phyloP scores from a whole-genome alignment of 2,888 invertebrate genomes.

The Trichopoda pennipes region DNA sequence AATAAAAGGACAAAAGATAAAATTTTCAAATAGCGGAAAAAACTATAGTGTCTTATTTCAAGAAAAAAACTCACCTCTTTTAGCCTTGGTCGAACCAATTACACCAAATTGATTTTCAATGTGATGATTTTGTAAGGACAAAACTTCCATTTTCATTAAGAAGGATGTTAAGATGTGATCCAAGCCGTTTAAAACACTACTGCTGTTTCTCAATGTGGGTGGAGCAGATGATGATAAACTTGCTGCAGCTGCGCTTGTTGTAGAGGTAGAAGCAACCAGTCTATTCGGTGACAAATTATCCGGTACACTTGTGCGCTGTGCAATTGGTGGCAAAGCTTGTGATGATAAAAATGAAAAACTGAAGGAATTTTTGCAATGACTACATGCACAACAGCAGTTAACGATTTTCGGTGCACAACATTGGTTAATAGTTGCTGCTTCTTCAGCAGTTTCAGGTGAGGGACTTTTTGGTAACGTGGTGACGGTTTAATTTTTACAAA shows the following conservation, averaged over 20 bases:
- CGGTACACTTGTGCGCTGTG: constrained; percentile 23
- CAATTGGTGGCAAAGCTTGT: constrained; percentile 20
- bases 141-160: constrained; percentile 87
- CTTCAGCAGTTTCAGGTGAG: constrained; percentile 60
- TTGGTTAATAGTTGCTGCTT: constrained; percentile 59
- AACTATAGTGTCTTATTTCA: no score
- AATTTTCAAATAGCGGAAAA: no score
- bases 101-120: constrained; percentile 86
- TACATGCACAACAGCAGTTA: constrained; percentile 1
- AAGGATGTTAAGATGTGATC: constrained; percentile 77
- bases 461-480: constrained; percentile 64
- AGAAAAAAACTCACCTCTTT: constrained; percentile 72
- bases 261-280: not conserved
- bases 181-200: constrained; percentile 73
- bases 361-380: not conserved
- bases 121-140: constrained; percentile 88
- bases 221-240: constrained; percentile 47
- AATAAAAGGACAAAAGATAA: no score
- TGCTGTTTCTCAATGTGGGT: constrained; percentile 50
- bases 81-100: constrained; percentile 83
- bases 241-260: constrained; percentile 18
- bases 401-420: constrained; percentile 43
- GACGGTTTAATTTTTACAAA: constrained; percentile 14
- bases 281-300: not conserved
- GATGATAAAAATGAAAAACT: constrained; percentile 25